phyloP scores from a whole-genome alignment of 2,113 vertebrate genomes.

The Varanus komodoensis region DNA sequence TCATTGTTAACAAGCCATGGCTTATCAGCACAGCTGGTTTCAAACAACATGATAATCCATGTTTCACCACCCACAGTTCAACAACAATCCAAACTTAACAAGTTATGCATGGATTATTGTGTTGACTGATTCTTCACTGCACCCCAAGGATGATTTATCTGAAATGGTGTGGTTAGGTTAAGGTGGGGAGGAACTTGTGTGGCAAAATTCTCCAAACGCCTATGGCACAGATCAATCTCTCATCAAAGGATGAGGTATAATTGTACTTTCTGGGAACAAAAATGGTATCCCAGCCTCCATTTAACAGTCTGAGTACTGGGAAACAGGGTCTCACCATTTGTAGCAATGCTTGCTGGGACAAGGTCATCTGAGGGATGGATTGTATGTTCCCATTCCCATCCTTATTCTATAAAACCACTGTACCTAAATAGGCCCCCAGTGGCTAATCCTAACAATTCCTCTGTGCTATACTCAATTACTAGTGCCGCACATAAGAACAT shows the following conservation, averaged over 20 bases:
- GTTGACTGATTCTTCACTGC: no score
- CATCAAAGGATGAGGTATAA: background rate
- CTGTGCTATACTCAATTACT: background rate
- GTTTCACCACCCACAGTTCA: no score
- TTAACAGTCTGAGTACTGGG: background rate
- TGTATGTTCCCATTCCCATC: background rate
- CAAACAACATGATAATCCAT: no score
- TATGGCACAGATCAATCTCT: background rate
- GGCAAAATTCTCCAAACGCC: no score
- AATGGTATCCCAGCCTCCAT: background rate
- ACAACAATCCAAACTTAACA: no score
- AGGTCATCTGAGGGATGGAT: background rate
- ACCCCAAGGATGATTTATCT: no score
- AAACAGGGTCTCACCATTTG: background rate
- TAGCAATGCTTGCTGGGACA: background rate
- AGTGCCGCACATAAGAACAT: background rate
- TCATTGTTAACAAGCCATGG: no score
- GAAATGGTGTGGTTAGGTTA: background rate
- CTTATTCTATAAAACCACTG: background rate
- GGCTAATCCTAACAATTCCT: background rate
- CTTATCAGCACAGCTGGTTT: no score
- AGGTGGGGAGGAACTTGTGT: background rate
- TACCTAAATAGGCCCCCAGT: background rate
- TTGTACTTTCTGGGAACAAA: background rate
- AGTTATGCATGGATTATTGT: no score